Percentiles rank a stretch among this genome's conserved stretches.
Evolutionary conservation across 1,140 invertebrate genomes (phyloP).

Genomic region (Ceratina japonica): DNA sequence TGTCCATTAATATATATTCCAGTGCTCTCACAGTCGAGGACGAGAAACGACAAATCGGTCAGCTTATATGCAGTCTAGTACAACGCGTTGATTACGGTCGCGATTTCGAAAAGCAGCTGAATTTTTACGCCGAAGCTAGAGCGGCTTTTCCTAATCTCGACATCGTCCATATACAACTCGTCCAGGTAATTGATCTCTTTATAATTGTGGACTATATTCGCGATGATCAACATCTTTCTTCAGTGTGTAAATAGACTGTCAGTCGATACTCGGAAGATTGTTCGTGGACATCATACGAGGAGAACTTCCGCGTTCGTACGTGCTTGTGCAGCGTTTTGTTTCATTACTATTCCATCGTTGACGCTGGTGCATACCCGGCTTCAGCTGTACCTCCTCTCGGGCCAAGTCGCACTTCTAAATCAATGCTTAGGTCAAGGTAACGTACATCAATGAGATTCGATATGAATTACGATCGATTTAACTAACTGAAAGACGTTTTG

Average conservation of each 20-base stretch:
- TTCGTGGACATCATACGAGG: slow-evolving; percentile 88
- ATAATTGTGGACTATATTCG: not conserved
- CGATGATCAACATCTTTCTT: slow-evolving; percentile 24
- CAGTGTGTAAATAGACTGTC: slow-evolving; percentile 90
- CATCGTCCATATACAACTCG: slow-evolving; percentile 89
- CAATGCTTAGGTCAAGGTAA: slow-evolving; percentile 94
- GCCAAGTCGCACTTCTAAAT: slow-evolving; percentile 93
- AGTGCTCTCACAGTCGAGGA: slow-evolving; percentile 96
- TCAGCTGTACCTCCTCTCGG: slow-evolving; percentile 92
- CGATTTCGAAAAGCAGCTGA: slow-evolving; percentile 94
- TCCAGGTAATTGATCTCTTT: slow-evolving; percentile 82
- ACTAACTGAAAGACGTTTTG: slow-evolving; percentile 60
- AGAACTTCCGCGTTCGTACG: slow-evolving; percentile 92
- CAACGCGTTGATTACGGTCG: slow-evolving; percentile 89
- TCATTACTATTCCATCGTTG: slow-evolving; percentile 97
- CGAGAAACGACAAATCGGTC: slow-evolving; percentile 91
- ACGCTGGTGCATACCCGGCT: slow-evolving; percentile 87
- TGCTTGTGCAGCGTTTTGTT: slow-evolving; percentile 97
- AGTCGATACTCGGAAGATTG: slow-evolving; percentile 86
- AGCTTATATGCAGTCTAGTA: slow-evolving; percentile 90
- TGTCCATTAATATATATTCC: slow-evolving; percentile 54
- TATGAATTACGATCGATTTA: slow-evolving; percentile 24
- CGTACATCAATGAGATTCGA: slow-evolving; percentile 22
- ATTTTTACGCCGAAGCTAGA: slow-evolving; percentile 95
- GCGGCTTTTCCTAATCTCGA: slow-evolving; percentile 94